Base-by-base conservation (phyloP, 2,113 vertebrate genomes). In the Salvelinus alpinus region DNA sequence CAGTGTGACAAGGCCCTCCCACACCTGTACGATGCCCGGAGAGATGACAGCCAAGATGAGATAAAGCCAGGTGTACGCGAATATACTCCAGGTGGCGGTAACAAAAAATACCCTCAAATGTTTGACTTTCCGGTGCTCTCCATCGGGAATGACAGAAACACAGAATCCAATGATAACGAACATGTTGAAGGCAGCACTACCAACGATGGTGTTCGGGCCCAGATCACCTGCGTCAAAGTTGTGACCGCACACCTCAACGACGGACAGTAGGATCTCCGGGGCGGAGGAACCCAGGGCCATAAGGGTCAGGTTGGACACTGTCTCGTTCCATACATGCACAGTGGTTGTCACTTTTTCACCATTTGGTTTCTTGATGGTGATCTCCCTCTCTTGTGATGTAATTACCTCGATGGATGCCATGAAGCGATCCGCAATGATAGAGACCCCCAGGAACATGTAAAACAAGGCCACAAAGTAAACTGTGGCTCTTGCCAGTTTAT, bases 341-440 rank as follows among this genome's bases (percentile, higher is more conserved):
- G 96, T 98, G 0, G 97, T 94, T 82, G 95, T 97, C 80, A 93
- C 92, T 84, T 95, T 98, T 86, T 98, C 96, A 0, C 98, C 98
- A 0, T 97, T 96, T 20, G 97, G 92, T 70, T 96, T 97, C 90
- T 96, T 97, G 81, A 99, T 96, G 47, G 95, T 97, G 79, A 99
- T 96, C 85, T 94, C 94, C 84, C 95, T 92, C 80, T 98, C 97
- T 78, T 99, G 97, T 13, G 98, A 99, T 0, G 98, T 99, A 82
- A 99, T 99, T 85, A 99, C 97, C 90, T 99, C 97, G 1, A 99
- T 99, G 64, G 97, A 99, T 1, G 98, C 95, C 98, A 99, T 99
- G 90, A 99, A 99, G 72, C 97, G 96, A 72, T 99, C 98, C 0
- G 98, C 98, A 27, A 99, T 95, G 88, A 99, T 98, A 34, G 98